These are phyloP conservation scores for Strongylocentrotus purpuratus DNA, from an alignment of 35 echinoderm and acorn worm genomes.

Conservation along the genomic window DNA sequence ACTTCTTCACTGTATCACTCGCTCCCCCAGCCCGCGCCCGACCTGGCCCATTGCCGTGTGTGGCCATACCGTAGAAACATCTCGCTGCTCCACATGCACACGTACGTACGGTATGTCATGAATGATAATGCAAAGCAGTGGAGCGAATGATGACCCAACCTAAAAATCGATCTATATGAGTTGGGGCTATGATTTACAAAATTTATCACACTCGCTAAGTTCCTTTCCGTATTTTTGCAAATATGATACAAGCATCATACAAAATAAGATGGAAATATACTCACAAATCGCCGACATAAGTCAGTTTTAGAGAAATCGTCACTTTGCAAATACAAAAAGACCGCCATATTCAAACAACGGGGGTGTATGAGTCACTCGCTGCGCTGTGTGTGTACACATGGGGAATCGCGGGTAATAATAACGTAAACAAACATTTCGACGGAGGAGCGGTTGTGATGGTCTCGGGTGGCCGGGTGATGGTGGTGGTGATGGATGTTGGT, in stretches of 20 bases:
- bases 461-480: too few relatives aligned
- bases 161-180: not conserved
- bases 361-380: not conserved
- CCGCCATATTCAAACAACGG: conserved; percentile 35
- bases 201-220: not conserved
- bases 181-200: not conserved
- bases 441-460: not conserved
- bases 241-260: not conserved
- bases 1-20: too few relatives aligned
- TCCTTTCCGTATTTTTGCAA: not conserved
- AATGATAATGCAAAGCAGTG: not conserved
- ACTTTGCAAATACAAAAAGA: conserved; percentile 36
- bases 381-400: not conserved
- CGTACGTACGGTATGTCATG: not conserved
- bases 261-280: not conserved
- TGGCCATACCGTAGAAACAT: not conserved
- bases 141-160: not conserved
- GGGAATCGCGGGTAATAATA: not conserved
- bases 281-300: not conserved
- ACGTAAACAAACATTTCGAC: conserved; percentile 21
- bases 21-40: too few relatives aligned
- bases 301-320: not conserved
- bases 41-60: too few relatives aligned
- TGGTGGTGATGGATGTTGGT: too few relatives aligned
- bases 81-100: not conserved